Evolutionary conservation across 1,140 invertebrate genomes (phyloP).

Genomic region (Leptestheria dahalacensis): DNA sequence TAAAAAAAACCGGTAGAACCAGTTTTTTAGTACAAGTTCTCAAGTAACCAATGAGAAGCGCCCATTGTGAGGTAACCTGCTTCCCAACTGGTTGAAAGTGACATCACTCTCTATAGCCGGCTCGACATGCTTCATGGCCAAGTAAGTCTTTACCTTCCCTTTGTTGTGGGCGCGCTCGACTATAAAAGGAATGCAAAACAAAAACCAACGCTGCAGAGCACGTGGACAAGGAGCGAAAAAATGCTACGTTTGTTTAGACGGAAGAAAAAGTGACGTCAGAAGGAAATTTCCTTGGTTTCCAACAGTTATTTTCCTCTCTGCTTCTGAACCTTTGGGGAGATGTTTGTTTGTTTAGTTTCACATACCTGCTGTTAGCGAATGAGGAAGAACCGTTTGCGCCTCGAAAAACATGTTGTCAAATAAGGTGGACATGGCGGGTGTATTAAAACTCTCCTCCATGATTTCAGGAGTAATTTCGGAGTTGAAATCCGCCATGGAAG

Average conservation of each 20-base stretch:
- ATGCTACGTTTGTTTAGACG: not conserved
- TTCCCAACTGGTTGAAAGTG: not conserved
- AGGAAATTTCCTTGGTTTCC: no score
- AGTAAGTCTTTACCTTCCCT: not conserved
- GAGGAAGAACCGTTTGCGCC: conserved; percentile 56
- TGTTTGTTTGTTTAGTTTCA: not conserved
- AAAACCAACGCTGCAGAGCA: not conserved
- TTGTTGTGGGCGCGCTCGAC: not conserved
- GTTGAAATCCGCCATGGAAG: not conserved
- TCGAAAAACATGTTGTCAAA: conserved; percentile 60
- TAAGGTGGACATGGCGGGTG: conserved; percentile 47
- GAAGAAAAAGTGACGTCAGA: not conserved
- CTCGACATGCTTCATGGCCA: not conserved
- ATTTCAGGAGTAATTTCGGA: not conserved
- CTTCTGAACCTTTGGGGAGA: no score
- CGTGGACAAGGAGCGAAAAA: not conserved
- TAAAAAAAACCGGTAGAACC: not conserved
- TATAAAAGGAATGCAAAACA: not conserved
- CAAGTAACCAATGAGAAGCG: not conserved
- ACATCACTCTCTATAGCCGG: not conserved
- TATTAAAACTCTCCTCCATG: conserved; percentile 37
- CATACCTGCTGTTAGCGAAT: not conserved
- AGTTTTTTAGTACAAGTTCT: not conserved
- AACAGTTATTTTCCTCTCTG: no score
- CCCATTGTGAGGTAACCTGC: not conserved